These are phyloP conservation scores for Synergus itoensis DNA, from an alignment of 2,888 invertebrate genomes.

Conservation along the genomic window DNA sequence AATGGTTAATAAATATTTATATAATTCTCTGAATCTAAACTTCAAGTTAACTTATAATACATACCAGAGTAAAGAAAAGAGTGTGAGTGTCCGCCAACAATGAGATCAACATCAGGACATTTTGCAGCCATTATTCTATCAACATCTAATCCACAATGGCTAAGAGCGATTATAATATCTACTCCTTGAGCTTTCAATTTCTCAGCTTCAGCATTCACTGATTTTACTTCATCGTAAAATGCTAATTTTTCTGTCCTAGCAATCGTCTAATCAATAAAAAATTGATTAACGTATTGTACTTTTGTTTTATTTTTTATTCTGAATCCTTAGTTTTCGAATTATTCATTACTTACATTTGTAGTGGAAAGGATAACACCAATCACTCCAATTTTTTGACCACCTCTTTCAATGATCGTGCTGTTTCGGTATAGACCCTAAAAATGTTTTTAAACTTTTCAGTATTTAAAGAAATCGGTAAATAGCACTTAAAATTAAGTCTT, in stretches of 20 bases:
- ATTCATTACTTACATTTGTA: conserved; percentile 80
- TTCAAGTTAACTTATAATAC: background rate
- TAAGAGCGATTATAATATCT: conserved; percentile 90
- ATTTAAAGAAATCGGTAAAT: no score
- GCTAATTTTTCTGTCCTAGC: conserved; percentile 81
- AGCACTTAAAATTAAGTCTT: background rate
- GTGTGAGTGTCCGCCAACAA: conserved; percentile 93
- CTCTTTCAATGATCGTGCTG: conserved; percentile 82
- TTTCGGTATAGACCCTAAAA: conserved; percentile 81
- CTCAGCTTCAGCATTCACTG: conserved; percentile 84
- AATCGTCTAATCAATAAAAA: conserved; percentile 21
- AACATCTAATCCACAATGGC: conserved; percentile 88
- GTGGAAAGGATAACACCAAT: conserved; percentile 82
- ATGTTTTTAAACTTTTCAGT: background rate
- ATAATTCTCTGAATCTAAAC: background rate
- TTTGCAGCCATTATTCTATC: conserved; percentile 84
- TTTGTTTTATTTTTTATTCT: no score
- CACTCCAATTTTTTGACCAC: conserved; percentile 84
- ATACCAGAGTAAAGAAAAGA: conserved; percentile 84
- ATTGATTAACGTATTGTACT: background rate
- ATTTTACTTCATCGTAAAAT: conserved; percentile 85
- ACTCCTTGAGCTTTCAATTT: conserved; percentile 82
- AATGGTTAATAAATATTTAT: background rate
- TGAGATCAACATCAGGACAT: conserved; percentile 86
- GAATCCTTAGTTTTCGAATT: background rate